Conservation (phyloP, 1,140 invertebrate species). For the Sarcophaga bullata region DNA sequence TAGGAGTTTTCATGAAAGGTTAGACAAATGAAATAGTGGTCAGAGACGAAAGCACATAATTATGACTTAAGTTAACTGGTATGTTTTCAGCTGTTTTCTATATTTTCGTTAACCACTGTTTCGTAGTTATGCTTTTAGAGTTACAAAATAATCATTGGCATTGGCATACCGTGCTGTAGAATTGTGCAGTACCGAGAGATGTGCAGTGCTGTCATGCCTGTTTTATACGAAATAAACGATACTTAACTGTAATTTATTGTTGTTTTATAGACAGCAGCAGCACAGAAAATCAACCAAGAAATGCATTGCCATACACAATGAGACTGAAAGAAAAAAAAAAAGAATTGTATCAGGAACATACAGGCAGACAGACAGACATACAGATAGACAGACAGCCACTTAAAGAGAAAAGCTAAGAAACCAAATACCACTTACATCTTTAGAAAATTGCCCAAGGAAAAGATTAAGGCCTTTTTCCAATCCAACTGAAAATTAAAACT, state of each 20-base stretch:
- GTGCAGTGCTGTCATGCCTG: not conserved
- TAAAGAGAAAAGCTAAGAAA: not conserved
- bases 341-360: too few relatives aligned
- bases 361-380: too few relatives aligned
- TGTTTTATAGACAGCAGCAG: not conserved
- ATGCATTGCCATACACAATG: not conserved
- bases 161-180: too few relatives aligned
- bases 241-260: slow-evolving; percentile 36
- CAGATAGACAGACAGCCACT: too few relatives aligned
- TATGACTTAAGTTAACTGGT: too few relatives aligned
- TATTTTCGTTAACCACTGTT: too few relatives aligned
- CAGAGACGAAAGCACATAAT: too few relatives aligned
- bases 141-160: too few relatives aligned
- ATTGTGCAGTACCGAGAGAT: not conserved
- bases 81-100: too few relatives aligned
- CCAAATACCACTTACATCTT: slow-evolving; percentile 9
- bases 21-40: too few relatives aligned
- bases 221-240: slow-evolving; percentile 25
- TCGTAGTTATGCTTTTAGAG: too few relatives aligned
- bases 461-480: not conserved
- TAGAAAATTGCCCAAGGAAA: slow-evolving; percentile 16
- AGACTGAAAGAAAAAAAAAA: not conserved
- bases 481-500: slow-evolving; percentile 11
- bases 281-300: not conserved
- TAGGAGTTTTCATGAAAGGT: too few relatives aligned